Conservation (phyloP, 2,797 vertebrate species). For the Pangasius sanitwongsei region DNA sequence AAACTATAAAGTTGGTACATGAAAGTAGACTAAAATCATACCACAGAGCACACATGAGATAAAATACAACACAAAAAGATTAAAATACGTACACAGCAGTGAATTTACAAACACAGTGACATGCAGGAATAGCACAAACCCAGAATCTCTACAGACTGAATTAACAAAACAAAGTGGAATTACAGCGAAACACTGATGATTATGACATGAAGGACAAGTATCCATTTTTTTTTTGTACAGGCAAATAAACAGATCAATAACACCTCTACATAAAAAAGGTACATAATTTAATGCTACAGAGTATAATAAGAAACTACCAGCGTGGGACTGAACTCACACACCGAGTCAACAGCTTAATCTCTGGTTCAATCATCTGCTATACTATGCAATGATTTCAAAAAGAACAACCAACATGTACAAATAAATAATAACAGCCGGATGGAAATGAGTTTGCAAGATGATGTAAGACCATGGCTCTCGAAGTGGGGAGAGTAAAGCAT, state of each 20-base stretch:
- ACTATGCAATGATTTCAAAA: neutral
- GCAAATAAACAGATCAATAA: neutral
- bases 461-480: too few species aligned
- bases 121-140: constrained; percentile 23
- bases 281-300: constrained; percentile 31
- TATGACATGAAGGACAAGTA: neutral
- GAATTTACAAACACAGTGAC: constrained; percentile 22
- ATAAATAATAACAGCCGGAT: constrained; percentile 5
- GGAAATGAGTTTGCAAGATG: neutral
- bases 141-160: neutral
- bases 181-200: constrained; percentile 21
- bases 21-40: constrained; percentile 17
- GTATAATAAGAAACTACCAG: constrained; percentile 8
- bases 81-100: neutral
- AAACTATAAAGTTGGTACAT: constrained; percentile 15
- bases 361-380: constrained; percentile 13
- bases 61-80: constrained; percentile 27
- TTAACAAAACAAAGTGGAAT: constrained; percentile 3
- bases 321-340: constrained; percentile 18
- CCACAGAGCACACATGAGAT: constrained; percentile 13
- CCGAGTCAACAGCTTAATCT: constrained; percentile 33
- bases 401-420: neutral
- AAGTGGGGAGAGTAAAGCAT: neutral
- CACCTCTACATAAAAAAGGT: constrained; percentile 11
- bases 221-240: neutral